These are phyloP conservation scores for Pterocles burchelli DNA, from an alignment of 2,113 vertebrate genomes.

Conservation along the genomic window DNA sequence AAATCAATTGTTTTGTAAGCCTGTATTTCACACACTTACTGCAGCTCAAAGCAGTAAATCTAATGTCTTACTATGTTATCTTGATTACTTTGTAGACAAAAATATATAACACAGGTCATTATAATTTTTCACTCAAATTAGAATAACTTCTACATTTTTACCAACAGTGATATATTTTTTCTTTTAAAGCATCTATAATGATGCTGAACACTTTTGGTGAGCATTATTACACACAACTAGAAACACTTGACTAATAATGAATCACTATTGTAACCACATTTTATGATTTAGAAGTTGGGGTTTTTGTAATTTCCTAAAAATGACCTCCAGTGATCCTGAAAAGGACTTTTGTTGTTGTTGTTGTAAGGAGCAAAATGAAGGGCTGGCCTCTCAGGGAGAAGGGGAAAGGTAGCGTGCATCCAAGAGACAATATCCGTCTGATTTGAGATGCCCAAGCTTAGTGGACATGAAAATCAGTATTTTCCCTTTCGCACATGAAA, in stretches of 20 bases:
- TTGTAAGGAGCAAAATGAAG: not conserved
- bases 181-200: not conserved
- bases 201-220: not conserved
- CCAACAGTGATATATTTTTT: not conserved
- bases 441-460: not conserved
- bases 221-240: not conserved
- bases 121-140: not conserved
- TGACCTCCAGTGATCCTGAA: not conserved
- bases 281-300: not conserved
- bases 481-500: not conserved
- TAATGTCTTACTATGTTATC: not conserved
- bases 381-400: rapidly evolving
- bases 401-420: not conserved
- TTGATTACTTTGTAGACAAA: not conserved
- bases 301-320: not conserved
- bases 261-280: not conserved
- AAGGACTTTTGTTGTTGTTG: no score
- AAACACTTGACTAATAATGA: not conserved
- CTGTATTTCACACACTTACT: not conserved
- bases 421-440: not conserved
- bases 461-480: not conserved
- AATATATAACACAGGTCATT: not conserved
- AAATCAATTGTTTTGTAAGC: not conserved
- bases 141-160: not conserved
- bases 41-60: not conserved